These are phyloP conservation scores for Drosophila kohkoa DNA, from an alignment of 1,140 invertebrate genomes.

Conservation along the genomic window DNA sequence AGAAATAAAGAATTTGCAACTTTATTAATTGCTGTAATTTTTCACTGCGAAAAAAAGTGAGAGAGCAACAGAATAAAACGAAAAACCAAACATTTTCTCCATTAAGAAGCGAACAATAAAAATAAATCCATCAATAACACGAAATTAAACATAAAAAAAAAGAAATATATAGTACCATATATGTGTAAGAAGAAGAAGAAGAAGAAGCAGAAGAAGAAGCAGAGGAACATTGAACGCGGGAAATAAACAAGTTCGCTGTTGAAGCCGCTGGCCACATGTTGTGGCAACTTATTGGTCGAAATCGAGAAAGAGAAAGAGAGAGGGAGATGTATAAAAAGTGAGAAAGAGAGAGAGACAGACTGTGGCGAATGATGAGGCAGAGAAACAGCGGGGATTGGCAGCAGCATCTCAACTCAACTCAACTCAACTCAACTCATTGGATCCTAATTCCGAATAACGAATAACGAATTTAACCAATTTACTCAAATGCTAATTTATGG, in stretches of 20 bases:
- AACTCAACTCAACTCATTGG: slow-evolving; percentile 60
- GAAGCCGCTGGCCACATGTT: slow-evolving; percentile 41
- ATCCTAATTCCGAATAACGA: slow-evolving; percentile 84
- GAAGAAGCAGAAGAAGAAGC: neutral
- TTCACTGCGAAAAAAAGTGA: slow-evolving; percentile 37
- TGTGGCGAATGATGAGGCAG: slow-evolving; percentile 31
- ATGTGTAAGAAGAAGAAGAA: slow-evolving; percentile 3
- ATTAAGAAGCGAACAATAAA: slow-evolving; percentile 67
- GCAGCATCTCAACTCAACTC: neutral
- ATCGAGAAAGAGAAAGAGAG: slow-evolving; percentile 14
- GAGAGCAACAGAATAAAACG: slow-evolving; percentile 1
- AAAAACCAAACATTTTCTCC: slow-evolving; percentile 58
- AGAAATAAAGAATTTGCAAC: slow-evolving; percentile 20
- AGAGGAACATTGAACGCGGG: slow-evolving; percentile 16
- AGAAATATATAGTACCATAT: slow-evolving; percentile 1
- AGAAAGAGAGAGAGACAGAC: slow-evolving; percentile 8
- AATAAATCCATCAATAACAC: slow-evolving; percentile 81
- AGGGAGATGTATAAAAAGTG: slow-evolving; percentile 17
- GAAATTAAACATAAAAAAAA: slow-evolving; percentile 70
- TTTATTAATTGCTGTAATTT: slow-evolving; percentile 67
- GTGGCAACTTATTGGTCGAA: slow-evolving; percentile 42
- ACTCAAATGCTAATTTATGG: slow-evolving; percentile 85
- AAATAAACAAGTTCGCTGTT: slow-evolving; percentile 68
- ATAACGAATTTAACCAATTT: slow-evolving; percentile 85
- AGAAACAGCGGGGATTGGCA: slow-evolving; percentile 30